phyloP scores from a whole-genome alignment of 2,797 vertebrate species.

The Enteromius treurensis region DNA sequence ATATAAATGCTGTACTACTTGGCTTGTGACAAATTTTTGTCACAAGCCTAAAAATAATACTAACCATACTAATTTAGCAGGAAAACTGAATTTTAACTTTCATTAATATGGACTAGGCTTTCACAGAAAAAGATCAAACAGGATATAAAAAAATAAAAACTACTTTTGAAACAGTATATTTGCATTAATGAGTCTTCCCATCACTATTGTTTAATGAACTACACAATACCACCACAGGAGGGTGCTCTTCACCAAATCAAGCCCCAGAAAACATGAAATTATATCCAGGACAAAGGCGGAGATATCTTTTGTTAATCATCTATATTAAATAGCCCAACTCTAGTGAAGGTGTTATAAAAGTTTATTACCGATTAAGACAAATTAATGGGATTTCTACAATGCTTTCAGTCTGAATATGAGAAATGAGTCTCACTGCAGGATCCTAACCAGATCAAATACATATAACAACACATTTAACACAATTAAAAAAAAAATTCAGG shows the following conservation, averaged over 20 bases:
- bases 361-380: conserved; percentile 36
- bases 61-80: too few species aligned
- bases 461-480: conserved; percentile 9
- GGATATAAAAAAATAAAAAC: too few species aligned
- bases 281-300: not conserved
- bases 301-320: not conserved
- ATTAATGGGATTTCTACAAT: conserved; percentile 12
- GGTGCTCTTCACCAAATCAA: conserved; percentile 8
- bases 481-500: conserved; percentile 6
- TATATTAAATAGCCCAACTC: not conserved
- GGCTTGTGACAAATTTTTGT: too few species aligned
- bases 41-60: too few species aligned
- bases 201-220: conserved; percentile 11
- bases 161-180: not conserved
- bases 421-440: not conserved
- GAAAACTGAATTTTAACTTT: too few species aligned
- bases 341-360: conserved; percentile 24
- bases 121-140: not conserved
- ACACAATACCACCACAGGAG: conserved; percentile 6
- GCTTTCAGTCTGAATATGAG: conserved; percentile 19
- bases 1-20: not conserved
- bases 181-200: not conserved
- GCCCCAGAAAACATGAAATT: not conserved
- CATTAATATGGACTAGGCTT: not conserved
- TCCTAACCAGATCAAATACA: conserved; percentile 13